phyloP scores from a whole-genome alignment of 2,113 vertebrate species.

The Notarius lentiginosus region DNA sequence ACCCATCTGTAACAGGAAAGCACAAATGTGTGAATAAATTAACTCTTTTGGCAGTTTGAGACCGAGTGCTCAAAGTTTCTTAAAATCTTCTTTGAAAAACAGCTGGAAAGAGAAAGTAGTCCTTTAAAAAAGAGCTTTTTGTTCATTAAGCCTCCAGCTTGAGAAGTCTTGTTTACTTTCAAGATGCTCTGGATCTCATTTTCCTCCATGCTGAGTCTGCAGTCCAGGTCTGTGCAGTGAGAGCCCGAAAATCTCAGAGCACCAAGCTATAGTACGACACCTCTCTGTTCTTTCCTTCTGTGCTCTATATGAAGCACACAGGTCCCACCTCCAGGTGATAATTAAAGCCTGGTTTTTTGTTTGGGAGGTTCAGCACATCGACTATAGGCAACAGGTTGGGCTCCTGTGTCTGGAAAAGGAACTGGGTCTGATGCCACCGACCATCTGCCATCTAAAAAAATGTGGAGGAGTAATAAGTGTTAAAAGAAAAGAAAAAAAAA shows the following conservation, averaged over 20 bases:
- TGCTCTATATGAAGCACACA: slow-evolving; percentile 87
- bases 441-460: slow-evolving; percentile 84
- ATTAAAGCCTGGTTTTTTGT: slow-evolving; percentile 74
- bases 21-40: slow-evolving; percentile 62
- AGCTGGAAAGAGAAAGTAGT: slow-evolving; percentile 47
- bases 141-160: slow-evolving; percentile 51
- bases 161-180: slow-evolving; percentile 56
- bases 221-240: slow-evolving; percentile 57
- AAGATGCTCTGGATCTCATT: slow-evolving; percentile 43
- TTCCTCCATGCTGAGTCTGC: slow-evolving; percentile 55
- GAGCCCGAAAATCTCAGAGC: slow-evolving; percentile 5
- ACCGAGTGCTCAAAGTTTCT: slow-evolving; percentile 44
- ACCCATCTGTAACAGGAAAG: slow-evolving; percentile 47
- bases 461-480: background rate
- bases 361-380: slow-evolving; percentile 80
- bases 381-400: slow-evolving; percentile 87
- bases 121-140: slow-evolving; percentile 61
- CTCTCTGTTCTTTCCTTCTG: background rate
- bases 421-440: slow-evolving; percentile 87
- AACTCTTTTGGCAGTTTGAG: slow-evolving; percentile 55
- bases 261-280: background rate
- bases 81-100: slow-evolving; percentile 12
- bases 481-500: background rate
- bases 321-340: slow-evolving; percentile 92
- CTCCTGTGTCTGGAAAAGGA: slow-evolving; percentile 87